Percentiles rank a stretch among this genome's conserved stretches.
phyloP scores from a whole-genome alignment of 2,797 vertebrate species.

The Diceros bicornis region DNA sequence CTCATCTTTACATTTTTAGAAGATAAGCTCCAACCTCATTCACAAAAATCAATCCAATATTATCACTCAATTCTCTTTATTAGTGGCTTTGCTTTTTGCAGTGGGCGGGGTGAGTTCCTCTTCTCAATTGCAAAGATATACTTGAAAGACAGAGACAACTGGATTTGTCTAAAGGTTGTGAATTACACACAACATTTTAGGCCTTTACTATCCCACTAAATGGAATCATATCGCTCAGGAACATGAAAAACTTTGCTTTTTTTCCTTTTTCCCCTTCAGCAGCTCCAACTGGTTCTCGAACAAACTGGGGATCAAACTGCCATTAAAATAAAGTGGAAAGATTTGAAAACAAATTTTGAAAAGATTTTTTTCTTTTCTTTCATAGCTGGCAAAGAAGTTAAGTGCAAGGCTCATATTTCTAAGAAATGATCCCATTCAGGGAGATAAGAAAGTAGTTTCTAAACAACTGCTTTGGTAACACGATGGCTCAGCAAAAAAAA shows the following conservation, averaged over 20 bases:
- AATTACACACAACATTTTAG: neutral
- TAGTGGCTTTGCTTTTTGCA: neutral
- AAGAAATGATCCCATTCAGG: neutral
- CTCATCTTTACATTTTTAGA: neutral
- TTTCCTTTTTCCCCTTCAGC: neutral
- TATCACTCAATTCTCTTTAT: neutral
- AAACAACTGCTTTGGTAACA: slow-evolving; percentile 14
- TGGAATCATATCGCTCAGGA: neutral
- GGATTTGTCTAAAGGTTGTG: neutral
- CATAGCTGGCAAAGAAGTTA: neutral
- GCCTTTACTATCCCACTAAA: neutral
- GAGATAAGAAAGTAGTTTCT: slow-evolving; percentile 54
- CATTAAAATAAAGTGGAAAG: slow-evolving; percentile 1
- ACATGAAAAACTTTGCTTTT: neutral
- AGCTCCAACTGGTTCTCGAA: neutral
- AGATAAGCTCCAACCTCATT: neutral
- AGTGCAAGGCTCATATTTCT: neutral
- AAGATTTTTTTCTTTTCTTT: neutral
- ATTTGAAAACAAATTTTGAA: neutral
- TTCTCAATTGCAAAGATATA: neutral
- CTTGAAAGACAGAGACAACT: neutral
- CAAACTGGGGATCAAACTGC: neutral
- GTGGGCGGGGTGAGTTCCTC: neutral
- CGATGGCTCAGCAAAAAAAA: slow-evolving; percentile 45
- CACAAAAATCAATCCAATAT: neutral